Evolutionary conservation across 2,888 invertebrate species (phyloP).

Genomic region (Tetragnatha montana): DNA sequence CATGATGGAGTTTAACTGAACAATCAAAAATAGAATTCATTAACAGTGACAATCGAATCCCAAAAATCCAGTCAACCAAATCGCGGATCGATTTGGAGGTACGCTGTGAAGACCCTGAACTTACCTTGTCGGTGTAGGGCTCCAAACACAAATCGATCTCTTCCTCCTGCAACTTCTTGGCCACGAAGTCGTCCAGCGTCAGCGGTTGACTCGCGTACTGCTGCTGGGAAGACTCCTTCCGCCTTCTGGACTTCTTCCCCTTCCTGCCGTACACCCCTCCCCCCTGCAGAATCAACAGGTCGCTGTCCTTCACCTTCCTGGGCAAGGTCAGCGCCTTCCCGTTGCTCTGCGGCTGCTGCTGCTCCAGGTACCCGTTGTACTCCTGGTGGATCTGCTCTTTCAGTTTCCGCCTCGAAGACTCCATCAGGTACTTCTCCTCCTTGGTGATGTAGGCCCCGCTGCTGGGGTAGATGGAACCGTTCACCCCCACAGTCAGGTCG

Average conservation of each 20-base stretch:
- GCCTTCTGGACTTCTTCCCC: constrained; percentile 52
- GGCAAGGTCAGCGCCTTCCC: constrained; percentile 54
- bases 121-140: constrained; percentile 75
- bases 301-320: constrained; percentile 54
- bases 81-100: too few species aligned
- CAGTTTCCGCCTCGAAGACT: constrained; percentile 51
- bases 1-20: too few species aligned
- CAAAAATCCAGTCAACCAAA: too few species aligned
- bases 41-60: too few species aligned
- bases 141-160: constrained; percentile 75
- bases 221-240: constrained; percentile 40
- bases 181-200: constrained; percentile 72
- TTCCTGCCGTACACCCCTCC: constrained; percentile 53
- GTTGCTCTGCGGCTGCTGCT: constrained; percentile 19
- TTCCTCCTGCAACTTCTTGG: constrained; percentile 75
- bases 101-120: background rate
- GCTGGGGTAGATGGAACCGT: constrained; percentile 53
- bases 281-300: constrained; percentile 31
- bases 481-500: constrained; percentile 44
- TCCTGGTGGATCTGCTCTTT: constrained; percentile 57
- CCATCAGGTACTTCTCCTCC: constrained; percentile 63
- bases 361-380: constrained; percentile 48
- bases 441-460: constrained; percentile 59
- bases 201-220: constrained; percentile 51
- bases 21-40: too few species aligned